Percentiles rank a stretch among this genome's conserved stretches.
Evolutionary conservation across 37 sponge, comb jelly and placozoan genomes (phyloP).

Genomic region (Beroe forskalii): DNA sequence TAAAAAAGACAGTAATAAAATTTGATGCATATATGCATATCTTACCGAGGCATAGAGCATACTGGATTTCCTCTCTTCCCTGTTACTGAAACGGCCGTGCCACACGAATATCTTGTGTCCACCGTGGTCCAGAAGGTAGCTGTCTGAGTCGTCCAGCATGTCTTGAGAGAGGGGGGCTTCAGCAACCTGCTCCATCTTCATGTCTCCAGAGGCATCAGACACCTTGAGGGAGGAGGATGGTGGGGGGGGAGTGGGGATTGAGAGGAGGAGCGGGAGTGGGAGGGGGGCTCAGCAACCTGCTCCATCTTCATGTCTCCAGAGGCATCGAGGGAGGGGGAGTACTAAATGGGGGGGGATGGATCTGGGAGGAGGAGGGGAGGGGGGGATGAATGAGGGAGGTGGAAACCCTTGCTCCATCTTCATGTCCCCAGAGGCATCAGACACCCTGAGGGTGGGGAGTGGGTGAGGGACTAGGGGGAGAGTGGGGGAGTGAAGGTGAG

Average conservation of each 20-base stretch:
- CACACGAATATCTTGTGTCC: slow-evolving; percentile 81
- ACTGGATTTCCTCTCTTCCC: slow-evolving; percentile 84
- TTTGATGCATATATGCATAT: too few species aligned
- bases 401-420: slow-evolving; percentile 80
- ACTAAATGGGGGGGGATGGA: too few species aligned
- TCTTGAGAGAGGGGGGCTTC: slow-evolving; percentile 76
- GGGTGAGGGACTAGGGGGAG: too few species aligned
- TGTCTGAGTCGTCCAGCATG: slow-evolving; percentile 77
- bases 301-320: slow-evolving; percentile 81
- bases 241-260: background rate
- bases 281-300: slow-evolving; percentile 80
- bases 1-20: too few species aligned
- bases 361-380: too few species aligned
- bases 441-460: slow-evolving; percentile 77
- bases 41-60: slow-evolving; percentile 81
- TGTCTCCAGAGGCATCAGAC: slow-evolving; percentile 81
- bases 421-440: slow-evolving; percentile 83
- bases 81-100: slow-evolving; percentile 81
- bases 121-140: slow-evolving; percentile 90
- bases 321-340: too few species aligned
- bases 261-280: too few species aligned
- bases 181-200: slow-evolving; percentile 81
- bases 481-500: too few species aligned
- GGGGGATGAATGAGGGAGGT: too few species aligned
- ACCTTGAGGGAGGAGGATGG: slow-evolving; percentile 66